Evolutionary conservation across 2,888 invertebrate species (phyloP), one percentile per base, ranked within the genome.

Genomic region (Creontiades dilutus): DNA sequence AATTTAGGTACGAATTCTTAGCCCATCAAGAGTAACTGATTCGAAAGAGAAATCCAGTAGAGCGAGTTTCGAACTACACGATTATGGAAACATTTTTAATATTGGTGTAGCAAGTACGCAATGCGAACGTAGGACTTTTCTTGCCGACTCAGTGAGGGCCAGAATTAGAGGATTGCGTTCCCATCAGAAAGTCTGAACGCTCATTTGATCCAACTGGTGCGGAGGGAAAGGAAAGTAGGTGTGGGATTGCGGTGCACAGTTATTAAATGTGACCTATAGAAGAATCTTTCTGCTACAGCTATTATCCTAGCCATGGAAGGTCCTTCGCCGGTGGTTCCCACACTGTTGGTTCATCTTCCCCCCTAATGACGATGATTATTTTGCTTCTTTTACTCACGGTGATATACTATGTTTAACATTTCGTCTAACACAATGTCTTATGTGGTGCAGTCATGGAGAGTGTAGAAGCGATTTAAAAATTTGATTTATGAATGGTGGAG

Each of bases 221-320:
- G 37, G 46, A 46, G 76, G 27, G 76, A 76, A 76, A 27, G 27
- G 78, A 78, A 78, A 78, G 78, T 37, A 46, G 37, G 78, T 47
- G 78, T 78, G 78, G 78, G 78, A 78, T 78, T 78, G 46, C 78
- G 13, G 82, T 27, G 55, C 82, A 27, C 82, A 52, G 82, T 82
- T 82, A 82, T 82, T 82, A 82, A 82, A 48, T 82, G 82, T 82
- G 82, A 82, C 82, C 82, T 82, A 82, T 82, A 82, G 82, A 82
- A 82, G 48, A 82, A 27, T 52, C 48, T 19, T 52, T 52, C 82
- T 82, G 55, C 23, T 27, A 27, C 55, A 52, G 82, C 55, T 82
- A 82, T 82, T 82, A 82, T 52, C 82, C 55, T 82, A 82, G n/a
- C 55, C 48, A 14, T 52, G 27, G 48, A 48, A 82, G 52, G 47